Percentiles rank a stretch among this genome's conserved stretches.
Evolutionary conservation across 2,888 invertebrate species (phyloP).

Genomic region (Apoda limacodes): DNA sequence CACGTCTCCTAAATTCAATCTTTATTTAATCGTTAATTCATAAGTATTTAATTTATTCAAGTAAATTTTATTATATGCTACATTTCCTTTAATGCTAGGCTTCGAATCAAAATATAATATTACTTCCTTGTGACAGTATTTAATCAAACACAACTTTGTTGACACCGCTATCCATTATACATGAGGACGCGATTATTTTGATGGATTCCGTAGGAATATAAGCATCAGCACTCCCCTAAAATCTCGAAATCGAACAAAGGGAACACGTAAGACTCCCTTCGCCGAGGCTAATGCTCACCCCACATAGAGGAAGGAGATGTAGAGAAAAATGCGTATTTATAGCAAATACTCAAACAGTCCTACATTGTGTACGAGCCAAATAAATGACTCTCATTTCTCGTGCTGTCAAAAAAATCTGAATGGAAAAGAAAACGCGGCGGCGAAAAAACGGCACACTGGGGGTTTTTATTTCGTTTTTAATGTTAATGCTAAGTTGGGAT

Average conservation of each 20-base stretch:
- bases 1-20: too few species aligned
- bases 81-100: too few species aligned
- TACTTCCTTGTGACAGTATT: slow-evolving; percentile 31
- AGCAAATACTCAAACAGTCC: slow-evolving; percentile 72
- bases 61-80: too few species aligned
- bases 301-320: slow-evolving; percentile 62
- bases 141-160: slow-evolving; percentile 48
- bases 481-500: slow-evolving; percentile 68
- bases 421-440: slow-evolving; percentile 64
- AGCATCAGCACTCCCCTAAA: slow-evolving; percentile 64
- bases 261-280: slow-evolving; percentile 63
- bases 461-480: slow-evolving; percentile 65
- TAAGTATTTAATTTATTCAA: too few species aligned
- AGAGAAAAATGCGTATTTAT: slow-evolving; percentile 70
- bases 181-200: slow-evolving; percentile 63
- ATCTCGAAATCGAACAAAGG: slow-evolving; percentile 65
- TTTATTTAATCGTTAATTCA: too few species aligned
- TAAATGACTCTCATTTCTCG: slow-evolving; percentile 70
- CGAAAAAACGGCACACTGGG: slow-evolving; percentile 60
- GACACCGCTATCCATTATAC: slow-evolving; percentile 58
- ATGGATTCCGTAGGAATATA: slow-evolving; percentile 62
- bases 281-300: slow-evolving; percentile 63
- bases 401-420: slow-evolving; percentile 71
- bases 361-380: slow-evolving; percentile 71
- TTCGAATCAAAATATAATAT: slow-evolving; percentile 8